Evolutionary conservation across 2,888 invertebrate species (phyloP), one percentile per base, ranked within the genome.

Genomic region (Muschampia plurimacula): DNA sequence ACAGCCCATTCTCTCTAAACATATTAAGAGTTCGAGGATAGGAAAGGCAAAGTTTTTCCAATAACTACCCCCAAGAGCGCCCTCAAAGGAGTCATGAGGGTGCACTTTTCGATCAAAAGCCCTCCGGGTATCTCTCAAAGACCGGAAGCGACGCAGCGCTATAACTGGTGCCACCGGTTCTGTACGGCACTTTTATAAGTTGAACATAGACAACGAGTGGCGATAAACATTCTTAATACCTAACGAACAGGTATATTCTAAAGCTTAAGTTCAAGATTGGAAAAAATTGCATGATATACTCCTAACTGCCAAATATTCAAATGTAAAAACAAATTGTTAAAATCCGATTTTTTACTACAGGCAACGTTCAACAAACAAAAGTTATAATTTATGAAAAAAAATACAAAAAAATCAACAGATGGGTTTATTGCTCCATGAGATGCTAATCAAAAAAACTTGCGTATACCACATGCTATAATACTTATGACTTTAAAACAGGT

Each of bases 51-150:
- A 72, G 67, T 72, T 72, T 72, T 62, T 55, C 72, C 72, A 72
- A 72, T 72, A 72, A 72, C 67, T 72, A 67, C 62, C 41, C 72
- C 67, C 72, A 62, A 41, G 67, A 72, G 72, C 1, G 52, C 67
- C 52, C 41, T 67, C 67, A 67, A 67, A 67, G 60, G 67, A 67
- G 62, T n/a, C 62, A 41, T 8, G 66, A 72, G 72, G 72, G 72
- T 66, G 72, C 72, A 72, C 67, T 72, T 72, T 67, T 67, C 66
- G 72, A 72, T 67, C 66, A 44, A 72, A 72, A 66, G 67, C 72
- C 67, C 60, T 72, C 66, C 39, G 67, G 72, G 60, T 62, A 44
- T 52, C 66, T 66, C 66, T 72, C 67, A 28, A 66, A 41, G 49
- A 39, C 71, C 65, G 71, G 71, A 60, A 64, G 71, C 60, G 60